Evolutionary conservation across 2,888 invertebrate species (phyloP), one percentile per base, ranked within the genome.

Genomic region (Chironomus tentans): DNA sequence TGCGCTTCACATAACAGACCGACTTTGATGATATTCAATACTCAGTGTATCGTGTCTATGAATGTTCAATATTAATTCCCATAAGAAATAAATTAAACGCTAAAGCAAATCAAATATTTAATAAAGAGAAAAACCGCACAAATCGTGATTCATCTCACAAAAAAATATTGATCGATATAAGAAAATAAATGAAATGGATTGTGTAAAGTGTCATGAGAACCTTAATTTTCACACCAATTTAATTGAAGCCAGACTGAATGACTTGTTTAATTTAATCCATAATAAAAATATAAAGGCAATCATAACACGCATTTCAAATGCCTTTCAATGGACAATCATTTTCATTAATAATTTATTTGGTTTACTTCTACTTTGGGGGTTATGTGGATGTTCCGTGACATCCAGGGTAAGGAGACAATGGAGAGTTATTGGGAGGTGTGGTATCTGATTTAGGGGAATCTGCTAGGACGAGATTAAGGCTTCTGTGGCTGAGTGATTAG

Each of bases 321-420:
- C 71, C 56, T 62, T 72, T 72, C 72, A 72, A 62, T 56, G 56
- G 56, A 56, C 56, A 56, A 18, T 56, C 56, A 56, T 18, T 56
- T 56, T 72, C 72, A 72, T 72, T 72, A 72, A 72, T 72, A 72
- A 56, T 72, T 72, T 72, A 72, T 72, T 72, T 72, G 28, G 56
- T 15, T 15, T 18, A 18, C n/a, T 50, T 50, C 56, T 56, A 56
- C 18, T 56, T 15, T 18, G 56, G 15, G 15, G 10, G 10, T 10
- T 38, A 38, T 38, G 1, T 38, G 38, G 38, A 38, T 38, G 38
- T 38, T 2, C 1, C 10, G 22, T 24, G 22, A 24, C 22, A 24
- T n/a, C n/a, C n/a, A n/a, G n/a, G n/a, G n/a, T n/a, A n/a, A n/a
- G n/a, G n/a, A n/a, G n/a, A n/a, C n/a, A n/a, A n/a, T n/a, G n/a